phyloP scores from a whole-genome alignment of 2,888 invertebrate genomes.

The Ornithoptera alexandrae region DNA sequence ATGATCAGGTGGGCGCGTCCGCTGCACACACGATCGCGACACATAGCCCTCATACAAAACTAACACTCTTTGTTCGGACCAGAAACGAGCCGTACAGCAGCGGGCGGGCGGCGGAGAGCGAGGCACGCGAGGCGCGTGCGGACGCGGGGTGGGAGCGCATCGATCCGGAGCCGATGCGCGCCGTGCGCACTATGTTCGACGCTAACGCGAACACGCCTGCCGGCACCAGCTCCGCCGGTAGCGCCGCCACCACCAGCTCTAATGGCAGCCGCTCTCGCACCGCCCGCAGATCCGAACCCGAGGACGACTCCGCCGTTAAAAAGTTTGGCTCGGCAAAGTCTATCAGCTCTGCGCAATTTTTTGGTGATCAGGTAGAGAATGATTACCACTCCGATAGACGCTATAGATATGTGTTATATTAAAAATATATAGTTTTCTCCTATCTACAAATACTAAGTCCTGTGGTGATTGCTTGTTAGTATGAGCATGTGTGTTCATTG shows the following conservation, averaged over 20 bases:
- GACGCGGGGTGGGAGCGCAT: conserved; percentile 53
- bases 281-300: conserved; percentile 41
- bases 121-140: conserved; percentile 31
- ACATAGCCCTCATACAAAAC: background rate
- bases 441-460: too few relatives aligned
- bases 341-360: conserved; percentile 98
- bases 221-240: conserved; percentile 17
- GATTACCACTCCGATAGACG: too few relatives aligned
- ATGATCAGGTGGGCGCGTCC: conserved; percentile 75
- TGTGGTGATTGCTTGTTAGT: too few relatives aligned
- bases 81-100: conserved; percentile 66
- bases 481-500: background rate
- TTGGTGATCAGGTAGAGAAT: conserved; percentile 83
- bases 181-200: conserved; percentile 62
- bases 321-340: conserved; percentile 99
- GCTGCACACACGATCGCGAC: too few relatives aligned
- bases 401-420: too few relatives aligned
- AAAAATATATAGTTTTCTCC: too few relatives aligned
- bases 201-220: conserved; percentile 29
- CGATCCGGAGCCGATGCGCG: conserved; percentile 57
- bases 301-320: conserved; percentile 90
- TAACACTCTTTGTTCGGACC: conserved; percentile 20
- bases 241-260: conserved; percentile 25
- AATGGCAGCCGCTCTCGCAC: conserved; percentile 32
- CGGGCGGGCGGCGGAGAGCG: conserved; percentile 32